Evolutionary conservation across 2,797 vertebrate genomes (phyloP).

Genomic region (Poeciliopsis presidionis): DNA sequence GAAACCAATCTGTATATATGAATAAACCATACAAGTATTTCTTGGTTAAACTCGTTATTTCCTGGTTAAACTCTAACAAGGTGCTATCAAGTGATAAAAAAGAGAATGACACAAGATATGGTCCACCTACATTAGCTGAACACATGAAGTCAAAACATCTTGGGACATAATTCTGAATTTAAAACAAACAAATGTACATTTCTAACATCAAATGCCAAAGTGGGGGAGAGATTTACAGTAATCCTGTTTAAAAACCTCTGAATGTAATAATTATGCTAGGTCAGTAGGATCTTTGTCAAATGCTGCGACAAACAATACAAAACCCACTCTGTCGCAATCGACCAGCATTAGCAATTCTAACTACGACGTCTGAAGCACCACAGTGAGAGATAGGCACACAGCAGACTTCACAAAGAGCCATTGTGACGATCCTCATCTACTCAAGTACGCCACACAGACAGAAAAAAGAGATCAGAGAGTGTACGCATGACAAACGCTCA

Average conservation of each 20-base stretch:
- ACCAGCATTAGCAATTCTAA: conserved; percentile 78
- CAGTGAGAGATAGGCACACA: conserved; percentile 64
- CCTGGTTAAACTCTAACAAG: neutral
- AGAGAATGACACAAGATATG: neutral
- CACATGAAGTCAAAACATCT: neutral
- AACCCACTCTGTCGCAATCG: conserved; percentile 71
- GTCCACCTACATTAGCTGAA: neutral
- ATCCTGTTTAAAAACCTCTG: conserved; percentile 55
- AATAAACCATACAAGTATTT: neutral
- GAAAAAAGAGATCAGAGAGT: conserved; percentile 67
- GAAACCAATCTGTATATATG: neutral
- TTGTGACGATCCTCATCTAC: conserved; percentile 68
- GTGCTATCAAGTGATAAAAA: neutral
- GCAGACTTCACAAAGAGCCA: conserved; percentile 70
- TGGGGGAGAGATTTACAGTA: conserved; percentile 25
- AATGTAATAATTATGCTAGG: conserved; percentile 55
- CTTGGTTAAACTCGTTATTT: too few relatives aligned
- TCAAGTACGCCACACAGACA: conserved; percentile 58
- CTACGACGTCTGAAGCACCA: conserved; percentile 66
- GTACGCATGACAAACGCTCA: conserved; percentile 43
- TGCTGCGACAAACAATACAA: conserved; percentile 67
- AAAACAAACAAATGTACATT: neutral
- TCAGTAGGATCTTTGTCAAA: conserved; percentile 65
- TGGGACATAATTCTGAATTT: neutral
- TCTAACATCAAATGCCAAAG: conserved; percentile 62